phyloP scores from a whole-genome alignment of 2,113 vertebrate species.

The Sisor rabdophorus region DNA sequence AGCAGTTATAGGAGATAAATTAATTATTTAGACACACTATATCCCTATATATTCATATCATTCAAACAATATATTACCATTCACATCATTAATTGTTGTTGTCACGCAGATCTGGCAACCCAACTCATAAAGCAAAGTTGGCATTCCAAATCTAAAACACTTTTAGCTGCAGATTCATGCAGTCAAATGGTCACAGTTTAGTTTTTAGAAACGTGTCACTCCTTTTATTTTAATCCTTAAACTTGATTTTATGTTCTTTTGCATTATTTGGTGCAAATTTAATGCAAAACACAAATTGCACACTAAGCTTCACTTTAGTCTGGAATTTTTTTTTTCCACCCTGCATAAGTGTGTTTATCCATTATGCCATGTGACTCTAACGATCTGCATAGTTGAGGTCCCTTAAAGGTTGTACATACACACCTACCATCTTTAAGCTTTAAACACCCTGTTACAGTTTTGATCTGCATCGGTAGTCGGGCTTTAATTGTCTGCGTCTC shows the following conservation, averaged over 20 bases:
- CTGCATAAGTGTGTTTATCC: background rate
- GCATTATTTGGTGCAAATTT: background rate
- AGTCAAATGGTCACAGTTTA: background rate
- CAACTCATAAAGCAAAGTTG: background rate
- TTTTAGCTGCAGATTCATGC: background rate
- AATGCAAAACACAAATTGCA: background rate
- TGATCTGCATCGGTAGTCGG: constrained; percentile 59
- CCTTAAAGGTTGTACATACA: background rate
- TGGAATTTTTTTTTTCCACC: background rate
- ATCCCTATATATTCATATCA: too few relatives aligned
- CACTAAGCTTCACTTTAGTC: background rate
- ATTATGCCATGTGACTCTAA: background rate
- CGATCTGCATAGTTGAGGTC: background rate
- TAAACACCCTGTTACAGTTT: constrained; percentile 28
- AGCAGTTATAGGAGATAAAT: too few relatives aligned
- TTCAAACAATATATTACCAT: too few relatives aligned
- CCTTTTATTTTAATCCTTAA: background rate
- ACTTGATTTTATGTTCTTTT: background rate
- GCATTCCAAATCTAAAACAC: background rate
- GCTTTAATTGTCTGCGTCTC: constrained; percentile 58
- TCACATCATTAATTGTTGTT: too few relatives aligned
- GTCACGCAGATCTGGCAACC: background rate
- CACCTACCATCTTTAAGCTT: background rate
- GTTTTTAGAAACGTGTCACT: background rate
- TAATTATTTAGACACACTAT: background rate